These are phyloP conservation scores for Hemibagrus wyckioides DNA, from an alignment of 2,113 vertebrate species.

Conservation along the genomic window DNA sequence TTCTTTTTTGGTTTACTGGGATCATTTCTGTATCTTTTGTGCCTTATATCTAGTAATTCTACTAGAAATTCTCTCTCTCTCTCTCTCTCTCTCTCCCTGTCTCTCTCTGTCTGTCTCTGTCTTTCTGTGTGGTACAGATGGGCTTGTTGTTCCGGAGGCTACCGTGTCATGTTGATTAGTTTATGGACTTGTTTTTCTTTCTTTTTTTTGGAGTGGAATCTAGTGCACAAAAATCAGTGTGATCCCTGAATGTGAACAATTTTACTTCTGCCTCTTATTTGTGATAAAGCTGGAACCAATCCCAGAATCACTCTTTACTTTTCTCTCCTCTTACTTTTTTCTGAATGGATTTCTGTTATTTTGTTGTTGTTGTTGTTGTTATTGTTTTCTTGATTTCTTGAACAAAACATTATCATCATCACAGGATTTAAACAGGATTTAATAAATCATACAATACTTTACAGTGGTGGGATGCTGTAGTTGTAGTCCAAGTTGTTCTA, in stretches of 20 bases:
- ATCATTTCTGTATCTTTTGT: neutral
- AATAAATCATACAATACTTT: too few relatives aligned
- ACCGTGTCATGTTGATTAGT: constrained; percentile 29
- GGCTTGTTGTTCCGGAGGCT: constrained; percentile 7
- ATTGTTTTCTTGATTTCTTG: too few relatives aligned
- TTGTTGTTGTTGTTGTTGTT: neutral
- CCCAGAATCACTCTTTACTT: neutral
- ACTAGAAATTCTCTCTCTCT: neutral
- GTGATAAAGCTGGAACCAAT: neutral
- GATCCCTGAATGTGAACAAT: neutral
- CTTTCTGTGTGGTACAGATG: neutral
- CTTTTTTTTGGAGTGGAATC: too few relatives aligned
- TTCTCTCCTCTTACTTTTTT: neutral
- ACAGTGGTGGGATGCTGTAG: too few relatives aligned
- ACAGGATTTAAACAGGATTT: neutral
- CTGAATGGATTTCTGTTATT: neutral
- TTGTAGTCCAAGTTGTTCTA: too few relatives aligned
- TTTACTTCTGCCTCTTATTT: neutral
- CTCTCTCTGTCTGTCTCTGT: constrained; percentile 35
- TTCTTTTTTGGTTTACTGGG: neutral
- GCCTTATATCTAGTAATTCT: neutral
- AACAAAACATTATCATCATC: neutral
- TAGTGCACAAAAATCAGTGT: neutral
- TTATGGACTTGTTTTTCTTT: neutral
- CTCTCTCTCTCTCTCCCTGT: constrained; percentile 13